These are phyloP conservation scores for Orestias chungarensis DNA, from an alignment of 2,797 vertebrate genomes.

Conservation along the genomic window DNA sequence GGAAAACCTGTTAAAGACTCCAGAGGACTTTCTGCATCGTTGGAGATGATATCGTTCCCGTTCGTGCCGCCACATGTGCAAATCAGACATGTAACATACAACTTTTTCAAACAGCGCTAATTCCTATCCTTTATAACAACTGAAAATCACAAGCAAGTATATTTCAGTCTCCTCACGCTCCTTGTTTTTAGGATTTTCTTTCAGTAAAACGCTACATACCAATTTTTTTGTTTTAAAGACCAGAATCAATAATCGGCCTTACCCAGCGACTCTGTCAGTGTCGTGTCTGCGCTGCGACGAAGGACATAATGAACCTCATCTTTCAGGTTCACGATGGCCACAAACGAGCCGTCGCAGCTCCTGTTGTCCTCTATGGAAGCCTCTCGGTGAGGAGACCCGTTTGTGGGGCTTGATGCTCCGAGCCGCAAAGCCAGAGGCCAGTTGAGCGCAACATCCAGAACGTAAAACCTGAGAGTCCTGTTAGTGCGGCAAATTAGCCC, in stretches of 20 bases:
- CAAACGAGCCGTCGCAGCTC: slow-evolving; percentile 77
- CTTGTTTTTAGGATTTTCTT: background rate
- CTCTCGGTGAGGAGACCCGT: slow-evolving; percentile 18
- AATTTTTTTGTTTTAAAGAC: background rate
- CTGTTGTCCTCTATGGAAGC: background rate
- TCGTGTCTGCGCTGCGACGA: slow-evolving; percentile 76
- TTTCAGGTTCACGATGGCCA: slow-evolving; percentile 89
- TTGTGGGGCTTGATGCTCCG: slow-evolving; percentile 79
- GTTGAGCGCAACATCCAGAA: slow-evolving; percentile 90
- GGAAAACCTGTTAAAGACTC: too few relatives aligned
- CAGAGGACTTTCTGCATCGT: too few relatives aligned
- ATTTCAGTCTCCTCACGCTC: too few relatives aligned
- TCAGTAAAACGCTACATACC: background rate
- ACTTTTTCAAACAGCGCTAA: too few relatives aligned
- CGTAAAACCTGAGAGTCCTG: slow-evolving; percentile 94
- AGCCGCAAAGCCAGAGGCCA: slow-evolving; percentile 90
- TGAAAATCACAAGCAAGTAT: too few relatives aligned
- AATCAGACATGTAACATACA: too few relatives aligned
- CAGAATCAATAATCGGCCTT: slow-evolving; percentile 31
- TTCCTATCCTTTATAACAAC: too few relatives aligned
- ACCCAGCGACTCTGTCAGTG: slow-evolving; percentile 86
- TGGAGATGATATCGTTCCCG: too few relatives aligned
- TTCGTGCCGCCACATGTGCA: too few relatives aligned
- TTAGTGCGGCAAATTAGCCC: slow-evolving; percentile 94
- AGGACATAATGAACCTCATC: slow-evolving; percentile 93